Percentiles rank a stretch among this genome's conserved stretches.
phyloP scores from a whole-genome alignment of 2,888 invertebrate genomes.

The Phyllotreta striolata region DNA sequence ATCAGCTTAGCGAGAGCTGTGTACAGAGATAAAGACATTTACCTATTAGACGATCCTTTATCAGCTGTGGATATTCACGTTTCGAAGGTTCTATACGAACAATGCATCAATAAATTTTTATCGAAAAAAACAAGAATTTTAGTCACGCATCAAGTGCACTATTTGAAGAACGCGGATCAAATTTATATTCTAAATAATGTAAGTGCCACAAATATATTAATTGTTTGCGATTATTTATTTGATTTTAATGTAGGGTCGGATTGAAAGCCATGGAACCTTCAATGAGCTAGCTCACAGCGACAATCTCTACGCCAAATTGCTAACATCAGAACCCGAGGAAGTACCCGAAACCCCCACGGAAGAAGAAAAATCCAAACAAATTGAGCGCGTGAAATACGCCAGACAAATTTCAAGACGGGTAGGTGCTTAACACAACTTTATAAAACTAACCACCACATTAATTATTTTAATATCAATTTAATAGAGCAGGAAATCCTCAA shows the following conservation, averaged over 20 bases:
- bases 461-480: background rate
- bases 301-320: slow-evolving; percentile 63
- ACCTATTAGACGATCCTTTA: slow-evolving; percentile 83
- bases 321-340: slow-evolving; percentile 57
- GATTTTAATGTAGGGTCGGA: slow-evolving; percentile 38
- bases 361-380: slow-evolving; percentile 49
- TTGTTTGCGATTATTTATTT: background rate
- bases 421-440: slow-evolving; percentile 4
- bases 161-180: slow-evolving; percentile 71
- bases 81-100: slow-evolving; percentile 78
- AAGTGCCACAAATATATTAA: slow-evolving; percentile 46
- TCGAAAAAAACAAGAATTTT: slow-evolving; percentile 75
- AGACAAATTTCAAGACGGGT: slow-evolving; percentile 28
- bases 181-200: slow-evolving; percentile 72
- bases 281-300: slow-evolving; percentile 59
- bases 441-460: background rate
- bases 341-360: slow-evolving; percentile 45
- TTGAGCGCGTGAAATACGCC: slow-evolving; percentile 29
- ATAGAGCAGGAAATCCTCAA: slow-evolving; percentile 48
- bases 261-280: slow-evolving; percentile 63
- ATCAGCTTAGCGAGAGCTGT: slow-evolving; percentile 74
- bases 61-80: slow-evolving; percentile 86
- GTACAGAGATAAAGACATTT: slow-evolving; percentile 76
- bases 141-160: slow-evolving; percentile 87
- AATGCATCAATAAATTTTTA: slow-evolving; percentile 75